A percentile compares a stretch with the other conserved stretches of the same genome.
These are phyloP conservation scores for Labia minor DNA, from an alignment of 2,888 invertebrate genomes.

Conservation along the genomic window DNA sequence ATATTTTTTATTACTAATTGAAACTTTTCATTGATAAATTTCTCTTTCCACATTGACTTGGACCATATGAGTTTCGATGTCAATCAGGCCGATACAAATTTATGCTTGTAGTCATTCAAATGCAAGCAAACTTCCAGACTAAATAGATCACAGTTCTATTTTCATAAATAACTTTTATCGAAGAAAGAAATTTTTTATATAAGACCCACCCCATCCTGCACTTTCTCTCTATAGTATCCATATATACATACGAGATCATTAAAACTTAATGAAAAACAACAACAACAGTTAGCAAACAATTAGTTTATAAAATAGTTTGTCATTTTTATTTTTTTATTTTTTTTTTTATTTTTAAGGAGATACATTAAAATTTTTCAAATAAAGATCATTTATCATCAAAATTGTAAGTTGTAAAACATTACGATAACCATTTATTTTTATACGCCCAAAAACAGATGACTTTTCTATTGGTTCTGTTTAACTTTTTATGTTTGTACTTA, in stretches of 20 bases:
- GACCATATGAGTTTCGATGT: background rate
- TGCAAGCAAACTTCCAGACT: background rate
- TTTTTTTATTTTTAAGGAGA: background rate
- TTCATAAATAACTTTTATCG: constrained; percentile 1
- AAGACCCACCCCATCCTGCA: background rate
- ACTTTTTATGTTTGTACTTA: background rate
- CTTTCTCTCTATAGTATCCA: too few relatives aligned
- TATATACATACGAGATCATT: too few relatives aligned
- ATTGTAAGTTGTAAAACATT: background rate
- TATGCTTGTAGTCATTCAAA: background rate
- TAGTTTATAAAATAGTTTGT: constrained; percentile 13
- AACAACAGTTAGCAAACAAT: background rate
- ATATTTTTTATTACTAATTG: background rate
- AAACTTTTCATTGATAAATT: constrained; percentile 2
- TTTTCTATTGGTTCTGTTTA: background rate
- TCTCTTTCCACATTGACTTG: background rate
- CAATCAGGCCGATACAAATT: background rate
- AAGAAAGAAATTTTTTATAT: background rate
- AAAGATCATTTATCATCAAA: background rate
- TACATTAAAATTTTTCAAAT: background rate
- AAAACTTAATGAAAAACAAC: background rate
- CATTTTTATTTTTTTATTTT: too few relatives aligned
- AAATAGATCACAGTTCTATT: background rate
- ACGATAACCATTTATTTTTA: background rate
- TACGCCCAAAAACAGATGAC: background rate